These are phyloP conservation scores for Dichetophora obliterata DNA, from an alignment of 2,888 invertebrate species.

Conservation along the genomic window DNA sequence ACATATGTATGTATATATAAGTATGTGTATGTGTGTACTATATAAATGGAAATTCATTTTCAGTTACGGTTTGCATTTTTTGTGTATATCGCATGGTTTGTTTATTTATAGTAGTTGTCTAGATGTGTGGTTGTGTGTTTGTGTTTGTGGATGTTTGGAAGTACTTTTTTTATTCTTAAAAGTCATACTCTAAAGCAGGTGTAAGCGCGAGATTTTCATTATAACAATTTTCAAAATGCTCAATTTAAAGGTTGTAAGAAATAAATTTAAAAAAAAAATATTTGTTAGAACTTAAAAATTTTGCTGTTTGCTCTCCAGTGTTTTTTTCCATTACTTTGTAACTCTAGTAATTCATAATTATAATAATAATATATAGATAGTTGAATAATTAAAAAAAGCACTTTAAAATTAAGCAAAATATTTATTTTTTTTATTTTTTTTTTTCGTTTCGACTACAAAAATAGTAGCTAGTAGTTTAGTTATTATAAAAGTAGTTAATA, in stretches of 20 bases:
- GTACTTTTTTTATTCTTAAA: too few species aligned
- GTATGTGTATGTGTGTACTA: too few species aligned
- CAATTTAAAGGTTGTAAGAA: not conserved
- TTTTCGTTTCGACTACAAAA: too few species aligned
- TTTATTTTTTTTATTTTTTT: not conserved
- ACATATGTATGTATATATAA: too few species aligned
- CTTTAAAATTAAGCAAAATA: not conserved
- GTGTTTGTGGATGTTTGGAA: not conserved
- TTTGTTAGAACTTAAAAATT: not conserved
- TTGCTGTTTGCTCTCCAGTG: conserved; percentile 35
- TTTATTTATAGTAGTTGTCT: not conserved
- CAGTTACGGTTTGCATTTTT: conserved; percentile 2
- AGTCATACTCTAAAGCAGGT: too few species aligned
- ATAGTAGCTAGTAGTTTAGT: too few species aligned
- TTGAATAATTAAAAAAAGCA: too few species aligned
- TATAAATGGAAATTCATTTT: conserved; percentile 21
- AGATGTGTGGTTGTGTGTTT: not conserved
- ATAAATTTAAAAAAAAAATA: not conserved
- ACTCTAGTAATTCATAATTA: not conserved
- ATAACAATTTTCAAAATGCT: not conserved
- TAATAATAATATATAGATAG: conserved; percentile 28
- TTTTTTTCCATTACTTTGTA: conserved; percentile 12
- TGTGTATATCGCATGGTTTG: not conserved
- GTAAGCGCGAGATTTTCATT: not conserved
- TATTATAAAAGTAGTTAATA: too few species aligned